Evolutionary conservation across 2,888 invertebrate species (phyloP), one percentile per base, ranked within the genome.

Genomic region (Drosophila villosipedis): DNA sequence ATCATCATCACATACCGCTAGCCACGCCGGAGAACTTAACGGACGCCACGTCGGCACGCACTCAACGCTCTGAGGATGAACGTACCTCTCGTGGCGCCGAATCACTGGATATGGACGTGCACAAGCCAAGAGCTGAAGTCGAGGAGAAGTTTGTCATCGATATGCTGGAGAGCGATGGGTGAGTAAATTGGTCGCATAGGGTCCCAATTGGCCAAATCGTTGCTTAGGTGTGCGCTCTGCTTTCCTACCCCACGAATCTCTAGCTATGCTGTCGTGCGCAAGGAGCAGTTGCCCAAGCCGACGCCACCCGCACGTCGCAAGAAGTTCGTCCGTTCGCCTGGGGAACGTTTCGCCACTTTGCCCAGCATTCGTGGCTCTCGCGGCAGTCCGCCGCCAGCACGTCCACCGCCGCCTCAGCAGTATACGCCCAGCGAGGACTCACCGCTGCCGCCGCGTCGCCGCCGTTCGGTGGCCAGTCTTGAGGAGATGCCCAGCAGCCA

Each of bases 231-330:
- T 70, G 81, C 81, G 64, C 77, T 80, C 52, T 77, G 81, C 80
- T 80, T 80, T 59, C 61, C 67, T 31, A 4, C 28, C 31, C 5
- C 25, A 47, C 60, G 39, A 39, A 73, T 16, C 10, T 63, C 0
- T 30, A 97, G 97, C 9, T 97, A 97, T 83, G 96, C 97, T 16
- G 95, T 96, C 35, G 96, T 97, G 53, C 96, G 96, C 68, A 97
- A 97, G 93, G 94, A 95, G 53, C 94, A 94, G 14, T 94, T 96
- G 35, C 95, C 95, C 30, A 94, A 95, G 52, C 95, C 95, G 1
- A 94, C 95, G 12, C 94, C 95, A 0, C 95, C 96, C 0, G 94
- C 94, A 37, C 95, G 95, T 87, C 94, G 94, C 30, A 93, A 94
- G 62, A 94, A 95, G 82, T 94, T 95, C 69, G 94, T 94, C 16